Evolutionary conservation across 2,113 vertebrate species (phyloP).

Genomic region (Peucedramus taeniatus): DNA sequence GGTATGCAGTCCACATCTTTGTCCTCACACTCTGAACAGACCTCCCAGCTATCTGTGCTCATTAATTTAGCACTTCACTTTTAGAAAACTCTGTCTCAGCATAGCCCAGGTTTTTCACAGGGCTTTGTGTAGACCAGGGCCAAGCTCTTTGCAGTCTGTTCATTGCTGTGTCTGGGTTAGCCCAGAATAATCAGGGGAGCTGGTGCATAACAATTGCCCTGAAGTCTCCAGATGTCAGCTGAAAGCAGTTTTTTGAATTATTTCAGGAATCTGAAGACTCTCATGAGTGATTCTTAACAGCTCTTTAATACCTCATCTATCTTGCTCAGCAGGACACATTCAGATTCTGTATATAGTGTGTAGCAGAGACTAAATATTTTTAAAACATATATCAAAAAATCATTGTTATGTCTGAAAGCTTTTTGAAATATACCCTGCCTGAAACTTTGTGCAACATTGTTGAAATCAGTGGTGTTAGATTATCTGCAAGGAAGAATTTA

Average conservation of each 20-base stretch:
- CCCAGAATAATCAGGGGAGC: not conserved
- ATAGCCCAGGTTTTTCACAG: not conserved
- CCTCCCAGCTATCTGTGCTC: not conserved
- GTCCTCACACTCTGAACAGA: not conserved
- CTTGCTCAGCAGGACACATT: not conserved
- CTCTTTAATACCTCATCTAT: not conserved
- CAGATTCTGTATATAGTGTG: not conserved
- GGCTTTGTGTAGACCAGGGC: not conserved
- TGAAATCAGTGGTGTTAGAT: not conserved
- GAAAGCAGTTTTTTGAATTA: not conserved
- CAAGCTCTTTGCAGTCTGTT: not conserved
- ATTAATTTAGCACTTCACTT: not conserved
- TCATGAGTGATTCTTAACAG: not conserved
- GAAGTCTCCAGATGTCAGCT: not conserved
- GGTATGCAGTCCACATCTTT: not conserved
- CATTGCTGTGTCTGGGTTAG: not conserved
- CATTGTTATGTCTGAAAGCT: not conserved
- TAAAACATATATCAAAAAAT: fast-evolving
- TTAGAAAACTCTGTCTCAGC: not conserved
- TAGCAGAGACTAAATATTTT: not conserved
- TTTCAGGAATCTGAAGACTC: not conserved
- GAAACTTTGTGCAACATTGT: not conserved
- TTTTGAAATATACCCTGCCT: not conserved
- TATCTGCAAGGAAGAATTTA: not conserved
- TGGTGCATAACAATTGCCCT: not conserved